phyloP scores from a whole-genome alignment of 2,797 vertebrate species.

The Takifugu rubripes region DNA sequence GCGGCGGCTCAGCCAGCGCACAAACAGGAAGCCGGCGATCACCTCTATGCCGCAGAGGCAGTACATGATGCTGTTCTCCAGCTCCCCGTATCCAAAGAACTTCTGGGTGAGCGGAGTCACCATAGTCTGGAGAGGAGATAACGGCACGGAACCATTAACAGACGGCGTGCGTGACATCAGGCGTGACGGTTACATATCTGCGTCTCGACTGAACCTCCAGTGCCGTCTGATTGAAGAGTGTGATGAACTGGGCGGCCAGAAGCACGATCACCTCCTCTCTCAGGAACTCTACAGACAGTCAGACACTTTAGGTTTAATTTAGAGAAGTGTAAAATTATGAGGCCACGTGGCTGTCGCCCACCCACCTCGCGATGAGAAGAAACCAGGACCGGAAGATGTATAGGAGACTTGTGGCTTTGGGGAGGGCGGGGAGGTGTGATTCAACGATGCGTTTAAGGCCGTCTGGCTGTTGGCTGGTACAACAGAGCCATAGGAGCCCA shows the following conservation, averaged over 20 bases:
- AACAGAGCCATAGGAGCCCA: constrained; percentile 68
- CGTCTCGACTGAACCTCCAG: constrained; percentile 71
- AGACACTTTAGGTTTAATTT: background rate
- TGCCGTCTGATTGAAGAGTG: constrained; percentile 84
- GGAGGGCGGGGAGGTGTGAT: constrained; percentile 30
- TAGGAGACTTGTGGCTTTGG: constrained; percentile 26
- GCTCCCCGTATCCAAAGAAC: constrained; percentile 80
- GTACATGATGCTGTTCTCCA: constrained; percentile 88
- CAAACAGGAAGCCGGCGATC: constrained; percentile 81
- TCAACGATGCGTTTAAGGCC: constrained; percentile 17
- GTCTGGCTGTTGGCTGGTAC: background rate
- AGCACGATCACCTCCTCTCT: constrained; percentile 83
- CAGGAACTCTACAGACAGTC: constrained; percentile 71
- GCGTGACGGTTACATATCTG: background rate
- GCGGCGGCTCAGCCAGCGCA: constrained; percentile 76
- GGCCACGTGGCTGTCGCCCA: background rate
- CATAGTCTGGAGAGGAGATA: constrained; percentile 71
- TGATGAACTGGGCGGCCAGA: constrained; percentile 83
- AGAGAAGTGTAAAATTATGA: background rate
- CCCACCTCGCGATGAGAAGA: constrained; percentile 68
- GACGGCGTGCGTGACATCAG: too few species aligned
- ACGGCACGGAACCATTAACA: too few species aligned
- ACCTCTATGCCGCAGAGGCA: constrained; percentile 82
- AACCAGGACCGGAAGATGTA: constrained; percentile 33
- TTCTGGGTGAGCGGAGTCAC: constrained; percentile 84